Conservation (phyloP, 2,888 invertebrate species). For the Morpho achilles region DNA sequence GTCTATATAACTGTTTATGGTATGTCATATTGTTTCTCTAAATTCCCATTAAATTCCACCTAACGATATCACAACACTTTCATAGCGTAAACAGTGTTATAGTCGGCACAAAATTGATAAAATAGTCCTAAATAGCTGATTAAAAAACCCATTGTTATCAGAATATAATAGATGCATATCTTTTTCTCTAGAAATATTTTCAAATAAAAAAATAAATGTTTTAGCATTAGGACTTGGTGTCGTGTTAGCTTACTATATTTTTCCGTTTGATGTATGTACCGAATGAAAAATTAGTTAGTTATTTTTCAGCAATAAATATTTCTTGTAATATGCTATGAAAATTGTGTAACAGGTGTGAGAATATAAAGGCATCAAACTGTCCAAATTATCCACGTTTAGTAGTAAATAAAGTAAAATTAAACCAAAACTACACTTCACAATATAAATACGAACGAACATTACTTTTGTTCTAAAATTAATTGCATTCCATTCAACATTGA, state of each 20-base stretch:
- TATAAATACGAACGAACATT: too few relatives aligned
- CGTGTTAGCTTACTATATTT: constrained; percentile 61
- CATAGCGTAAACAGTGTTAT: constrained; percentile 57
- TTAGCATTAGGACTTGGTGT: constrained; percentile 69
- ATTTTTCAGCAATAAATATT: constrained; percentile 9
- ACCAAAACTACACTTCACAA: neutral
- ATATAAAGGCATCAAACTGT: neutral
- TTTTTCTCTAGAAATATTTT: constrained; percentile 76
- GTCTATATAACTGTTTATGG: constrained; percentile 53
- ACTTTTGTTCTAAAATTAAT: neutral
- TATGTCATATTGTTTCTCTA: constrained; percentile 14
- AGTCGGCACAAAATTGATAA: constrained; percentile 38
- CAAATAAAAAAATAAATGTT: constrained; percentile 59
- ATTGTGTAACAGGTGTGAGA: constrained; percentile 9
- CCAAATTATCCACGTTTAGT: constrained; percentile 4
- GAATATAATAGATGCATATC: constrained; percentile 75
- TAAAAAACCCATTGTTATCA: constrained; percentile 62
- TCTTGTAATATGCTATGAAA: constrained; percentile 11
- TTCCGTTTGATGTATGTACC: constrained; percentile 34
- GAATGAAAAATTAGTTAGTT: constrained; percentile 9
- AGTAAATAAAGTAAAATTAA: constrained; percentile 10
- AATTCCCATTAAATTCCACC: neutral
- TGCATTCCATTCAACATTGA: neutral
- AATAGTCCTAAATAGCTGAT: constrained; percentile 59
- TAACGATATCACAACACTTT: constrained; percentile 5